Evolutionary conservation across 1,140 invertebrate genomes (phyloP), one percentile per base, ranked within the genome.

Genomic region (Drosophila bocki): DNA sequence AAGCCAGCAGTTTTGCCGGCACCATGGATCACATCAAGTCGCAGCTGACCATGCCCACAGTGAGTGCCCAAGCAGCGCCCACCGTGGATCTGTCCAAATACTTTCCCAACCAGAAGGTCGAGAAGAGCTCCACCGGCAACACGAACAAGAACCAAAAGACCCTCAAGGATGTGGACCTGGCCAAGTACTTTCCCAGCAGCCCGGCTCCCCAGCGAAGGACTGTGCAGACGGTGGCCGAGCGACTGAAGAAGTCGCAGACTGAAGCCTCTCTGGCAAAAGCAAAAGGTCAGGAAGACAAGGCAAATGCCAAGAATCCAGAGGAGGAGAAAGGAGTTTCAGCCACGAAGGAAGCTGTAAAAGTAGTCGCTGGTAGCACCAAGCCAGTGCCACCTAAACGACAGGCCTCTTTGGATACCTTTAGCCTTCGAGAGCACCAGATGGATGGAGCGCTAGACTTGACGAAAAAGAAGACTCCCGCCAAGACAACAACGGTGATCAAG

Each of bases 111-210:
- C 91, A 91, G 42, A 92, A 93, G 64, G 74, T 71, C 17, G 81
- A 91, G 45, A 93, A 91, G 57, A 76, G 71, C 37, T 51, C 62
- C 29, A n/a, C 88, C 0, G 74, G 51, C 19, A 84, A 79, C 5
- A 82, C 78, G 3, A 93, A 93, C 69, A 92, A 92, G 64, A 91
- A 83, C 57, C 92, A 93, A 33, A 92, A 93, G 54, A 91, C 86
- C 9, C 42, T 93, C 0, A 93, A 93, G 35, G 92, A 93, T 59
- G 88, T 93, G 0, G 90, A 93, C 72, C 47, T 93, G n/a, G 75
- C 82, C 8, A 92, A 92, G 48, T 93, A 93, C 41, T 93, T 93
- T 79, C 92, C 92, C 12, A 81, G 78, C 42, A 92, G 91, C 61
- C 91, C 91, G 2, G 79, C 69, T 8, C 86, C 91, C 0, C 91